Base-by-base conservation (phyloP, 2,888 invertebrate species). In the Synanthedon tipuliformis region DNA sequence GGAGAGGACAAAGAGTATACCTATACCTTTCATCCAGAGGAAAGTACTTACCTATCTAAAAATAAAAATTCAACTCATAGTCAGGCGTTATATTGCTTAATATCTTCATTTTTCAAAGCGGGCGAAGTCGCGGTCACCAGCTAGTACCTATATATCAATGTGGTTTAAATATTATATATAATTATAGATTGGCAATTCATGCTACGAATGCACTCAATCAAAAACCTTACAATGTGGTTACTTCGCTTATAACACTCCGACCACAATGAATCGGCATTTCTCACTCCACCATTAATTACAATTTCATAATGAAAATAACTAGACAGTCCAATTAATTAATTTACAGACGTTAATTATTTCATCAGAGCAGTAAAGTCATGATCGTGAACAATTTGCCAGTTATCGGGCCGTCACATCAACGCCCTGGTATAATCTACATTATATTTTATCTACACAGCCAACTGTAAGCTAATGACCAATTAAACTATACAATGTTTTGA, bases 261-360 rank as follows among this genome's bases (percentile, higher is more conserved):
- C 60, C 57, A 59, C 63, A 64, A 66, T 69, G 71, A 75, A 70
- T 76, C 73, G 74, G 74, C 69, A 67, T 72, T 74, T 77, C 49
- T 78, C 73, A 66, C 68, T 59, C 61, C 58, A 60, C 63, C 68
- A 70, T 72, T 73, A 73, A 75, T 77, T 71, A 71, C 73, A 72
- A 72, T 72, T 73, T 69, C 66, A 68, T 78, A 71, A 73, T 77
- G 75, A 78, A 79, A 71, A 48, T 50, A 52, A 52, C 16, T 52
- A 52, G 41, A 54, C 51, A 52, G 69, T 65, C 72, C 73, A 75
- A 77, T 74, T 80, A 84, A 84, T 85, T 83, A 84, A 82, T 82
- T 80, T 82, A 79, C 73, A 68, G 73, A 75, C 70, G 77, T 78
- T 85, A 84, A 86, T 85, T 84, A 82, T 80, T 81, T 81, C 81